A percentile compares a stretch with the other conserved stretches of the same genome.
phyloP scores from a whole-genome alignment of 1,140 invertebrate genomes.

The Linepithema humile region DNA sequence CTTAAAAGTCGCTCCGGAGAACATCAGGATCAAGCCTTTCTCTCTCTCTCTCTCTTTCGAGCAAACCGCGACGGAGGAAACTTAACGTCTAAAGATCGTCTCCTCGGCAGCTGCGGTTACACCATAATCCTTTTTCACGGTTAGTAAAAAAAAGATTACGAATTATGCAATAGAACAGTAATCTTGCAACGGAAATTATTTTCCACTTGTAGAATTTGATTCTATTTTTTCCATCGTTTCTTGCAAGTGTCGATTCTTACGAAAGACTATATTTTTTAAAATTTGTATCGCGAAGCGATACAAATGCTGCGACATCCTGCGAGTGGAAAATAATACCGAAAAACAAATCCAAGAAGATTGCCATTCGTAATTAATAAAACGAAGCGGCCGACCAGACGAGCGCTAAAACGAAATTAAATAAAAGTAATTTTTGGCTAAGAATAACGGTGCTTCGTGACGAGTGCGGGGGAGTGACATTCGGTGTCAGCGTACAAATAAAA shows the following conservation, averaged over 20 bases:
- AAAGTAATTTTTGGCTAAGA: conserved; percentile 84
- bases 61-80: conserved; percentile 47
- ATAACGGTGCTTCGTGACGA: conserved; percentile 77
- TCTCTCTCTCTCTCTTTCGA: neutral
- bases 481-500: conserved; percentile 44
- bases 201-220: neutral
- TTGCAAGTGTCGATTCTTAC: neutral
- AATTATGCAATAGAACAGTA: neutral
- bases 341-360: neutral
- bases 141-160: neutral
- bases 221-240: neutral
- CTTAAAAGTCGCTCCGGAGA: neutral
- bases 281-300: neutral
- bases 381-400: conserved; percentile 30
- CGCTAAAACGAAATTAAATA: conserved; percentile 80
- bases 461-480: conserved; percentile 51
- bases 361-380: neutral
- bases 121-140: neutral
- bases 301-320: neutral
- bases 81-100: conserved; percentile 70
- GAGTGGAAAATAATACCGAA: neutral
- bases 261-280: neutral
- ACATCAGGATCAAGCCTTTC: neutral
- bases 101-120: conserved; percentile 62
- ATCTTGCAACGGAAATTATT: neutral